Base-by-base conservation (phyloP, 2,797 vertebrate genomes). In the Vespertilio murinus region DNA sequence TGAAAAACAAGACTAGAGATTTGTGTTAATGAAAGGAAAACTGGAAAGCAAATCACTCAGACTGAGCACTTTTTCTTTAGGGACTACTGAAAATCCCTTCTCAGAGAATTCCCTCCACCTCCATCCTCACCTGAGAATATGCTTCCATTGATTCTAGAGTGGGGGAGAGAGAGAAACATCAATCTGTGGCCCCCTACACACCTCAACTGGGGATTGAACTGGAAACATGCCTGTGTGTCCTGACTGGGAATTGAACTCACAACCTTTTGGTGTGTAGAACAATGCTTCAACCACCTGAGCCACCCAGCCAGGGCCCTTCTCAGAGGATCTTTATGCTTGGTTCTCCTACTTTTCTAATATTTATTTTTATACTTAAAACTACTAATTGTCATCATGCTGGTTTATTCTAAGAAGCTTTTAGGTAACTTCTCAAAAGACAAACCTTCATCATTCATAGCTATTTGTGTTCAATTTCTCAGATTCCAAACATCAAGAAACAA, bases 401-500 rank as follows among this genome's bases (percentile, higher is more conserved):
- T 6, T 81, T 6, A 23, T 77, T 59, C 30, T 64, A 17, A 69
- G 90, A 45, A 56, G 47, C 38, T 77, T 83, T 71, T 59, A 69
- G 22, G 2, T 87, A 77, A 33, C 33, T n/a, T 73, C 47, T 91
- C 54, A 52, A 45, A 65, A 1, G 47, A 30, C 38, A 40, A 47
- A 79, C 33, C 8, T 84, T 6, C 3, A 2, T 45, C 49, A 77
- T 47, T 96, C 17, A 64, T 54, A 38, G 9, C 65, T 93, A 22
- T 2, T 38, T 80, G 3, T 82, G 12, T 96, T 95, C 64, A 54
- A 82, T 95, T 84, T 78, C 49, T 71, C 90, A 98, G 98, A 90
- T 30, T 64, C 0, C 54, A 91, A 54, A 47, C 95, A 70, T 30
- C 91, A 69, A 84, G 98, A 97, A 88, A 5, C 73, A n/a, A 97